These are phyloP conservation scores for Meganola albula DNA, from an alignment of 2,888 invertebrate genomes.

Conservation along the genomic window DNA sequence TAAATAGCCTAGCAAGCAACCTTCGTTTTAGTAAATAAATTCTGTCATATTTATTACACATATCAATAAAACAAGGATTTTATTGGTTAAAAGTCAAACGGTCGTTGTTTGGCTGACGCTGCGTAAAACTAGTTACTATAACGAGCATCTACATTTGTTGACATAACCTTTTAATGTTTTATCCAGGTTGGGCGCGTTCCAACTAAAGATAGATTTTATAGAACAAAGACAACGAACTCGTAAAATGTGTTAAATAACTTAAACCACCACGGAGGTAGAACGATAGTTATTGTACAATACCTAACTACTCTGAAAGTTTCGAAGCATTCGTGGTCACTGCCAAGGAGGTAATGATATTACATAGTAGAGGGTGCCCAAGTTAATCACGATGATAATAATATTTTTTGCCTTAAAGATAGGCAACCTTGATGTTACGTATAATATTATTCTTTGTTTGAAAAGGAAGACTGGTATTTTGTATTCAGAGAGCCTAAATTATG, in stretches of 20 bases:
- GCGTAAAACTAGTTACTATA: constrained; percentile 31
- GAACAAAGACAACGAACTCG: constrained; percentile 71
- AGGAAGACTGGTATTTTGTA: too few species aligned
- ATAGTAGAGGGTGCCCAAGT: too few species aligned
- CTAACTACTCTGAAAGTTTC: too few species aligned
- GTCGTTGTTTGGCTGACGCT: constrained; percentile 17
- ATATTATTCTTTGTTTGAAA: too few species aligned
- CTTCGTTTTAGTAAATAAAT: constrained; percentile 39
- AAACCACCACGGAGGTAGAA: too few species aligned
- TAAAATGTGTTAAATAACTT: constrained; percentile 55
- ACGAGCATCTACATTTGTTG: constrained; percentile 41
- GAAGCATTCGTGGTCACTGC: too few species aligned
- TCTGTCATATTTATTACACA: constrained; percentile 8
- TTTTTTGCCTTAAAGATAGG: too few species aligned
- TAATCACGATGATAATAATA: too few species aligned
- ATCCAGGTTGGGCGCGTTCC: constrained; percentile 38
- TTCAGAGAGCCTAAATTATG: too few species aligned
- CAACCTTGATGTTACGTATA: too few species aligned
- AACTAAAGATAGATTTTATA: constrained; percentile 61
- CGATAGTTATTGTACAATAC: too few species aligned
- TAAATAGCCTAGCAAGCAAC: constrained; percentile 56
- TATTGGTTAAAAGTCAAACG: constrained; percentile 14
- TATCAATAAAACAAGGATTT: background rate
- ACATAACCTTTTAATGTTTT: constrained; percentile 48
- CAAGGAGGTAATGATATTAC: too few species aligned